Base-by-base conservation (phyloP, 2,797 vertebrate species). In the Sebastes nivosus region DNA sequence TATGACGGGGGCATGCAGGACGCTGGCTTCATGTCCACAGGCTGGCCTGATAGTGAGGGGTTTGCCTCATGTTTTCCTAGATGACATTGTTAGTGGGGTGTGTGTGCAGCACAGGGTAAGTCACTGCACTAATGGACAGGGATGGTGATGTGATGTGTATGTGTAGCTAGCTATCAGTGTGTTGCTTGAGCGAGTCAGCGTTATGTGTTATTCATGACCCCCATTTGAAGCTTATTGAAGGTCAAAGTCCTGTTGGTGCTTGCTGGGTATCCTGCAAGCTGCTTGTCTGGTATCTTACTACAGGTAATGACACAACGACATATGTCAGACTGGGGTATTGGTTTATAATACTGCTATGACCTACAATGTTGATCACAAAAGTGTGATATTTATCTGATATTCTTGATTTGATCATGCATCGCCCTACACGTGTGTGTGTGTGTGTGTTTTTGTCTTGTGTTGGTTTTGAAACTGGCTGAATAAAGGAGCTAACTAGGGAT, bases 151-250 rank as follows among this genome's bases (percentile, higher is more conserved):
- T 27, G 67, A 64, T 75, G 77, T 76, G 57, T 64, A 42, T 36
- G 74, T 80, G 72, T 30, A 36, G 29, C 42, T n/a, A n/a, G 50
- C 22, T 75, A 38, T 71, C 60, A 65, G 68, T 32, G 69, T 75
- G 88, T 67, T 79, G 68, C 78, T 77, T 18, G 71, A 75, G 63
- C 60, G 46, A 85, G 75, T 83, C 77, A 81, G 86, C 67, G 72
- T 84, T 76, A 87, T 88, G 84, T 69, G 82, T 93, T 87, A 90
- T 90, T 90, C 89, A 89, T 92, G 88, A 87, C 61, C 7, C 83
- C 75, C 67, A 54, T 82, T 71, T 82, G 79, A 89, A 81, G 69
- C 72, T 71, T 20, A 69, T 1, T 85, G 87, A 93, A 90, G 90
- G 91, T 92, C 90, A 91, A 74, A 77, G 68, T 13, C 67, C 65